A percentile compares a stretch with the other conserved stretches of the same genome.
phyloP scores from a whole-genome alignment of 1,140 invertebrate species.

The Aphis craccivora region DNA sequence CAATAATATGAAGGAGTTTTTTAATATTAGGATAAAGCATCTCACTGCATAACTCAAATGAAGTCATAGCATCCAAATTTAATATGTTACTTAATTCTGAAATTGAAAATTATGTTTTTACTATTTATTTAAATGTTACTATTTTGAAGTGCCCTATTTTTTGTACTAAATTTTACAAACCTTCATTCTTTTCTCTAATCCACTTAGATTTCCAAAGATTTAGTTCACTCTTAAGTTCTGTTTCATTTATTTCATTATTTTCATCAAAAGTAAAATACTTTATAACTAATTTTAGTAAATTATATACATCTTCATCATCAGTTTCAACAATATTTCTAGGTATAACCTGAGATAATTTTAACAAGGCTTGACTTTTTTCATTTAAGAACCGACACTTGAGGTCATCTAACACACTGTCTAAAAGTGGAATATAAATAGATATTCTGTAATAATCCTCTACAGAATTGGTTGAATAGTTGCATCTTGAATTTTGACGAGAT shows the following conservation, averaged over 20 bases:
- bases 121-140: background rate
- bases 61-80: background rate
- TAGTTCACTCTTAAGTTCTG: background rate
- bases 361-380: background rate
- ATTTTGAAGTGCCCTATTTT: background rate
- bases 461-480: background rate
- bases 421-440: background rate
- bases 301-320: background rate
- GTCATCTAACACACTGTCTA: background rate
- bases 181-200: slow-evolving; percentile 14
- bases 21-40: slow-evolving; percentile 23
- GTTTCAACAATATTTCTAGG: slow-evolving; percentile 14
- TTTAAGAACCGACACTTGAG: background rate
- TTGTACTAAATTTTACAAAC: background rate
- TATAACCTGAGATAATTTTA: background rate
- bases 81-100: background rate
- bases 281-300: background rate
- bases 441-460: background rate
- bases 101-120: background rate
- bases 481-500: background rate
- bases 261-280: slow-evolving; percentile 1
- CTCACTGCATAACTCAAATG: background rate
- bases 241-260: background rate
- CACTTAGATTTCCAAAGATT: slow-evolving; percentile 28
- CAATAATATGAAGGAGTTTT: background rate